A percentile compares a stretch with the other conserved stretches of the same genome.
phyloP scores from a whole-genome alignment of 2,113 vertebrate genomes.

The human region DNA sequence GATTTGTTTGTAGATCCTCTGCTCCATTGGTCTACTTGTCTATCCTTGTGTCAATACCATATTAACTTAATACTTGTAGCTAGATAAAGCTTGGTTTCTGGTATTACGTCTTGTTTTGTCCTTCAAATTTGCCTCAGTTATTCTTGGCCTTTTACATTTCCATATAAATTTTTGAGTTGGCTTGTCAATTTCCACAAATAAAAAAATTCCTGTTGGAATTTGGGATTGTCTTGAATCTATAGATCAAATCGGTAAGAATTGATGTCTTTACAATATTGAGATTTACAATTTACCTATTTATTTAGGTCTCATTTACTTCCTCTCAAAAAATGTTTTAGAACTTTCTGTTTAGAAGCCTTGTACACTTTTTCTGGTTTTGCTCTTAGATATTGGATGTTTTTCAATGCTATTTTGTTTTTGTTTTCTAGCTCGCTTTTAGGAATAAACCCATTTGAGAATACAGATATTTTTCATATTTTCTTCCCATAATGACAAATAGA shows the following conservation, averaged over 20 bases:
- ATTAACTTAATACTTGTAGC: not conserved
- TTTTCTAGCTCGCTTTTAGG: slow-evolving; percentile 37
- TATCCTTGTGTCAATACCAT: not conserved
- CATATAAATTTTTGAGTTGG: slow-evolving; percentile 9
- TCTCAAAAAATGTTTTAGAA: slow-evolving; percentile 20
- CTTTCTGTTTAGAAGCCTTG: not conserved
- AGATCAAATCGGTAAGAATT: not conserved
- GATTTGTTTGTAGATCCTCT: slow-evolving; percentile 6
- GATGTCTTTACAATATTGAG: not conserved
- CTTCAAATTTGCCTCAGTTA: not conserved
- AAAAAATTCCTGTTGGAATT: not conserved
- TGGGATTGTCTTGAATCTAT: slow-evolving; percentile 12
- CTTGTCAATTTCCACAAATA: not conserved
- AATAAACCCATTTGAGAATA: slow-evolving; percentile 51
- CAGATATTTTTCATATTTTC: not conserved
- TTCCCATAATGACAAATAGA: slow-evolving; percentile 39
- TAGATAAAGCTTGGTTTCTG: slow-evolving; percentile 22
- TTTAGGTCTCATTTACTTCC: slow-evolving; percentile 21
- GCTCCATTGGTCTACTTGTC: not conserved
- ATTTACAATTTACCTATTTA: slow-evolving; percentile 30
- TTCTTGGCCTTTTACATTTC: not conserved
- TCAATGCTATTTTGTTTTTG: not conserved
- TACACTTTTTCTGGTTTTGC: slow-evolving; percentile 20
- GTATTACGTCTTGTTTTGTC: not conserved
- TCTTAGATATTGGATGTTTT: slow-evolving; percentile 18